Evolutionary conservation across 2,797 vertebrate genomes (phyloP).

Genomic region (Sebastes nivosus): DNA sequence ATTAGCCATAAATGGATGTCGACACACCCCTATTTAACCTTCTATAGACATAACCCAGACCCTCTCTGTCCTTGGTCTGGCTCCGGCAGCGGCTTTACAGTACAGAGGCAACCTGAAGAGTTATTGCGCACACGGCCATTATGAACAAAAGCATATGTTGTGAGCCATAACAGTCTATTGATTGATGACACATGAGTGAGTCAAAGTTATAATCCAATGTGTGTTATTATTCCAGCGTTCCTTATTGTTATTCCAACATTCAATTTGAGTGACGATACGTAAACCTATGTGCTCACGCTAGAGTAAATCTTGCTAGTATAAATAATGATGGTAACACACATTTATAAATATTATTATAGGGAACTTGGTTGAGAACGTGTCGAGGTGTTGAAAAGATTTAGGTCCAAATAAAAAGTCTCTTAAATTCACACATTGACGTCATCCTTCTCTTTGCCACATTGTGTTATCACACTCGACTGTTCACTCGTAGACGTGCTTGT

Average conservation of each 20-base stretch:
- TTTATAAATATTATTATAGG: conserved; percentile 3
- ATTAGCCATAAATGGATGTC: conserved; percentile 36
- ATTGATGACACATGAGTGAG: conserved; percentile 18
- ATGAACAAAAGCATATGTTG: conserved; percentile 8
- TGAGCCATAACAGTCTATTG: conserved; percentile 8
- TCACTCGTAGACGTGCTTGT: not conserved
- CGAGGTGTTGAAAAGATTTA: conserved; percentile 4
- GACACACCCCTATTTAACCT: conserved; percentile 34
- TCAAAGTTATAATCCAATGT: not conserved
- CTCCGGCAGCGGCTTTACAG: conserved; percentile 1
- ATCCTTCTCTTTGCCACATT: not conserved
- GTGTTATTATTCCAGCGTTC: conserved; percentile 15
- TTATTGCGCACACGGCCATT: conserved; percentile 1
- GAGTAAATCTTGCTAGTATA: conserved; percentile 1
- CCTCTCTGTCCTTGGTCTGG: conserved; percentile 12
- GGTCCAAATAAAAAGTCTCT: not conserved
- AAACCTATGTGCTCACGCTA: not conserved
- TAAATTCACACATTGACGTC: not conserved
- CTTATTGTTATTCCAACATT: conserved; percentile 22
- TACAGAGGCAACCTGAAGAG: not conserved
- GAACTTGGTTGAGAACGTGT: not conserved
- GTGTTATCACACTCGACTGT: too few relatives aligned
- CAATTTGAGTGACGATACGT: conserved; percentile 2
- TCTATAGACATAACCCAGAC: conserved; percentile 36
- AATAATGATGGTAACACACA: not conserved